Evolutionary conservation across 1,140 invertebrate species (phyloP).

Genomic region (Armadillidium nasatum): DNA sequence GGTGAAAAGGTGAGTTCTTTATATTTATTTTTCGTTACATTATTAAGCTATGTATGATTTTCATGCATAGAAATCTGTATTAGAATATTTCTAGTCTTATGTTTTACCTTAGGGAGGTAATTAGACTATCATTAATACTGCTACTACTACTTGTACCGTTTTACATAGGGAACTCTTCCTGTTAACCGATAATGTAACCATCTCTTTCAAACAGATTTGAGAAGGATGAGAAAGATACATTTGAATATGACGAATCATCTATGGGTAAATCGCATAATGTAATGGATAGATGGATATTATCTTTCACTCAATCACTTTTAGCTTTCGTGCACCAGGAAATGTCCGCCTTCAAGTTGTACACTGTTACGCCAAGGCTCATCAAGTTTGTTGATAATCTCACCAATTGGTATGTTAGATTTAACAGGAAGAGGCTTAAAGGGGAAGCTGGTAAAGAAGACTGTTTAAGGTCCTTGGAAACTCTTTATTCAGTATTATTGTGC

Average conservation of each 20-base stretch:
- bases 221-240: slow-evolving; percentile 57
- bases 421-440: slow-evolving; percentile 84
- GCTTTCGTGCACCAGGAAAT: slow-evolving; percentile 88
- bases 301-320: slow-evolving; percentile 88
- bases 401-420: slow-evolving; percentile 98
- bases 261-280: slow-evolving; percentile 61
- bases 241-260: slow-evolving; percentile 51
- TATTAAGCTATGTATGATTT: too few relatives aligned
- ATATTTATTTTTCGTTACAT: neutral
- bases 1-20: slow-evolving; percentile 65
- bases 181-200: neutral
- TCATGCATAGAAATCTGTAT: too few relatives aligned
- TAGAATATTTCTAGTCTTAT: too few relatives aligned
- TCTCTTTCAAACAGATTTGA: slow-evolving; percentile 25
- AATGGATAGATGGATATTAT: slow-evolving; percentile 97
- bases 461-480: slow-evolving; percentile 73
- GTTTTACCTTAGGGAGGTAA: too few relatives aligned
- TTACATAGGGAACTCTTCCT: too few relatives aligned
- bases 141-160: too few relatives aligned
- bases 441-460: slow-evolving; percentile 72
- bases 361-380: slow-evolving; percentile 85
- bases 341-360: slow-evolving; percentile 89
- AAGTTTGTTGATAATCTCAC: slow-evolving; percentile 97
- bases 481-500: slow-evolving; percentile 80
- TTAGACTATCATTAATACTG: too few relatives aligned